Base-by-base conservation (phyloP, 2,888 invertebrate genomes). In the Vesta saturnalis region DNA sequence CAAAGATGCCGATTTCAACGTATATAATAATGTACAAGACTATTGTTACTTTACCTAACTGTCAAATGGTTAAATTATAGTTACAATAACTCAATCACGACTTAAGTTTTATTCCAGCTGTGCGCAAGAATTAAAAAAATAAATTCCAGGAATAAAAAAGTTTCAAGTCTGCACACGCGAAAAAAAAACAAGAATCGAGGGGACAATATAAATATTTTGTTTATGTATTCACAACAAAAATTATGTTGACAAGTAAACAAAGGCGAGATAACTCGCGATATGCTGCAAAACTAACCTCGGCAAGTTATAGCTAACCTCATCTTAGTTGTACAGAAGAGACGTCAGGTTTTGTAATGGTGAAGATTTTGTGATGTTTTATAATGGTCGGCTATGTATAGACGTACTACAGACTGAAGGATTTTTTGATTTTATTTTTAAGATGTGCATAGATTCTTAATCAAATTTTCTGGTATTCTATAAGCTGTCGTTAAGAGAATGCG, bases 131-230 rank as follows among this genome's bases (percentile, higher is more conserved):
- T 77, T 79, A 78, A 81, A 82, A 83, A 83, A 83, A 81, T 79
- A 80, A 82, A 82, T 83, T 83, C 83, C 78, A 71, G 77, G 81
- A 83, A 81, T 75, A 79, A 80, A 80, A 81, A 83, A 78, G 73
- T 73, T 62, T 59, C 57, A 64, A 65, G 64, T 68, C 80, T 74
- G 77, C 77, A 72, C 74, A 77, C 77, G 79, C 76, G 79, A 81
- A 83, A 82, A 81, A 23, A 81, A 81, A 78, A 78, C 80, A 81
- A n/a, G n/a, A n/a, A 82, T 81, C 83, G 81, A 77, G 81, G 81
- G 83, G 83, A 84, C 84, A 83, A 83, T 84, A 84, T 84, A 84
- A 84, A 84, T 84, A 84, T 84, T 84, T 84, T 83, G 83, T 84
- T 84, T 84, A 84, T 85, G 84, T 83, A 84, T 84, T 83, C 83